These are phyloP conservation scores for Calcarius ornatus DNA, from an alignment of 2,113 vertebrate genomes.

Conservation along the genomic window DNA sequence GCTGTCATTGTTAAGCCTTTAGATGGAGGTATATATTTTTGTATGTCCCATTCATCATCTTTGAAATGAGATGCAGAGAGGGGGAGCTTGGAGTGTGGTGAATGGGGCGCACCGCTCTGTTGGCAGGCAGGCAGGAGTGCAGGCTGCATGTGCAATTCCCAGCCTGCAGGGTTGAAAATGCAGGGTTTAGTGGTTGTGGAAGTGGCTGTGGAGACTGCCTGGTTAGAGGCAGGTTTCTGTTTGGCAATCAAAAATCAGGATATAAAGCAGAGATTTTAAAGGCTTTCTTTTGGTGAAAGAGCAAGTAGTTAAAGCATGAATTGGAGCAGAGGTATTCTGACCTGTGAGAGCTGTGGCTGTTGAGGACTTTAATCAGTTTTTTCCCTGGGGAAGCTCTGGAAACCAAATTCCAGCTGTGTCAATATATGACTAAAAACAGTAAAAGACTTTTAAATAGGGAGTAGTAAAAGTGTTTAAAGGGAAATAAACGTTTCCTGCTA, in stretches of 20 bases:
- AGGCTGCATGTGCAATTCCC: background rate
- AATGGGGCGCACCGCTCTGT: background rate
- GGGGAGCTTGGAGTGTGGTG: background rate
- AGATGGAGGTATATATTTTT: background rate
- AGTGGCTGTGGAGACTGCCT: background rate
- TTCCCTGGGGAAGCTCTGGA: background rate
- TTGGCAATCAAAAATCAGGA: background rate
- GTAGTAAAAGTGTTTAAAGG: background rate
- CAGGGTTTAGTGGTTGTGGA: background rate
- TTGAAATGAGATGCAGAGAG: background rate
- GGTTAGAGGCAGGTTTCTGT: background rate
- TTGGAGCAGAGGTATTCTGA: background rate
- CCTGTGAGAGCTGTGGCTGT: background rate
- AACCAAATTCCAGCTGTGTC: constrained; percentile 2
- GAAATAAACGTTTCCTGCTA: background rate
- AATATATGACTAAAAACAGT: background rate
- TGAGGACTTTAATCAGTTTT: background rate
- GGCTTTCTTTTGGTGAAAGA: background rate
- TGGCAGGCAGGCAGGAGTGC: background rate
- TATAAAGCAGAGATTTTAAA: background rate
- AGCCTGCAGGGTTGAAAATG: background rate
- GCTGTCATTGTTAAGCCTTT: background rate
- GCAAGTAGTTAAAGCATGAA: background rate
- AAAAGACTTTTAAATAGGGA: background rate
- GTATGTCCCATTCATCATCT: background rate